Evolutionary conservation across 2,888 invertebrate genomes (phyloP), one percentile per base, ranked within the genome.

Genomic region (Limnephilus rhombicus): DNA sequence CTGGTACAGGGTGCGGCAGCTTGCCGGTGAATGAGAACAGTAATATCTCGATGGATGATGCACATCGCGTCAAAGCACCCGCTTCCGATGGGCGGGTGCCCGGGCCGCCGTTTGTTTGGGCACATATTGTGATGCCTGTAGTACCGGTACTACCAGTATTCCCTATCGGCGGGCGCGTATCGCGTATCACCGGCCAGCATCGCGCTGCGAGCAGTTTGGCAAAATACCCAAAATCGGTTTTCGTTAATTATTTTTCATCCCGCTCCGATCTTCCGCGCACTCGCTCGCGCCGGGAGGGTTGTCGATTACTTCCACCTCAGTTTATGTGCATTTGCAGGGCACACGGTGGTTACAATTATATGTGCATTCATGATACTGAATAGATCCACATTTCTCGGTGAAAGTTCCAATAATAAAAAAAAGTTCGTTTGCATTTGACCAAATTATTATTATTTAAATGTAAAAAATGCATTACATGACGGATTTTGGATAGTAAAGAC

Each of bases 191-290:
- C 53, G 68, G 68, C 24, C 24, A 24, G 68, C 68, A 68, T 68
- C 68, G 68, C 68, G 68, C n/a, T 68, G 86, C n/a, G 68, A 85
- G 91, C 91, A 91, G 92, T 92, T 92, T 93, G 93, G 90, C 92
- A 89, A 93, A 93, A 93, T 93, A 92, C 93, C 93, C 93, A 92
- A 93, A 93, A 93, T 93, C 93, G 93, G 92, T 93, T 93, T 93
- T 93, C 93, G 92, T 93, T 93, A 93, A 93, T 93, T 93, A 93
- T 93, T 93, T 93, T 93, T 93, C 90, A 89, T 89, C 92, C 93
- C 80, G 90, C 87, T 89, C 41, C 89, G 85, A 29, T 83, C 81
- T 88, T 91, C 89, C 89, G 88, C 91, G 37, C 83, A 53, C 68
- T 45, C 83, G 89, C 91, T 82, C 31, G 49, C 90, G 83, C 90